Conservation (phyloP, 2,113 vertebrate genomes). For the Trochalopteron elliotii region DNA sequence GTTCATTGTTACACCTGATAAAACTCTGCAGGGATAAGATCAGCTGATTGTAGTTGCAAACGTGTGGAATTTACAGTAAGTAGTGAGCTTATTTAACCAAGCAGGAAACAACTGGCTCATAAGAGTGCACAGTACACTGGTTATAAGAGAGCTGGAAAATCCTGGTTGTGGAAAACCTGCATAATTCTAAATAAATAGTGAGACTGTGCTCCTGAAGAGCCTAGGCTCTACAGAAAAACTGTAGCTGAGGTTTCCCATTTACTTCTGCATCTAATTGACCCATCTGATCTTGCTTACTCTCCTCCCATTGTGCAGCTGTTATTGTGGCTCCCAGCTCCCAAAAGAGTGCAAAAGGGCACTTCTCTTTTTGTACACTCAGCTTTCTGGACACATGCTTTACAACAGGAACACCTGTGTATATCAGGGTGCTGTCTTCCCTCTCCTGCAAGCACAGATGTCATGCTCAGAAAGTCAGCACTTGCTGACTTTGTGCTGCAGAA, state of each 20-base stretch:
- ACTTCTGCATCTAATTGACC: constrained; percentile 22
- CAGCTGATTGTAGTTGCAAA: neutral
- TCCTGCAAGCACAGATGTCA: constrained; percentile 6
- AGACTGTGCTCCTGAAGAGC: neutral
- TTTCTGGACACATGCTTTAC: neutral
- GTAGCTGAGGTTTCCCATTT: neutral
- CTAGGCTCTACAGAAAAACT: neutral
- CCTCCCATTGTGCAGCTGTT: neutral
- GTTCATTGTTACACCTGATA: neutral
- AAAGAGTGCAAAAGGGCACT: neutral
- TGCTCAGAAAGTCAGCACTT: neutral
- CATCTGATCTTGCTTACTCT: neutral
- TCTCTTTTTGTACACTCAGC: constrained; percentile 22
- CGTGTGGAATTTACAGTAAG: neutral
- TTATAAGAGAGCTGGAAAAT: constrained; percentile 7
- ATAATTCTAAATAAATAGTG: neutral
- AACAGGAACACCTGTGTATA: neutral
- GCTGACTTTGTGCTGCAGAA: neutral
- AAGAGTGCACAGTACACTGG: fast-evolving
- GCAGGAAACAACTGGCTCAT: neutral
- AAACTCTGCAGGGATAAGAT: neutral
- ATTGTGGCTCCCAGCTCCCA: neutral
- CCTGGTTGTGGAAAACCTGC: neutral
- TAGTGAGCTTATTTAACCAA: neutral
- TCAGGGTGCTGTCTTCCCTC: neutral